Percentiles rank a stretch among this genome's conserved stretches.
Evolutionary conservation across 1,140 invertebrate genomes (phyloP).

Genomic region (Pogonus chalceus): DNA sequence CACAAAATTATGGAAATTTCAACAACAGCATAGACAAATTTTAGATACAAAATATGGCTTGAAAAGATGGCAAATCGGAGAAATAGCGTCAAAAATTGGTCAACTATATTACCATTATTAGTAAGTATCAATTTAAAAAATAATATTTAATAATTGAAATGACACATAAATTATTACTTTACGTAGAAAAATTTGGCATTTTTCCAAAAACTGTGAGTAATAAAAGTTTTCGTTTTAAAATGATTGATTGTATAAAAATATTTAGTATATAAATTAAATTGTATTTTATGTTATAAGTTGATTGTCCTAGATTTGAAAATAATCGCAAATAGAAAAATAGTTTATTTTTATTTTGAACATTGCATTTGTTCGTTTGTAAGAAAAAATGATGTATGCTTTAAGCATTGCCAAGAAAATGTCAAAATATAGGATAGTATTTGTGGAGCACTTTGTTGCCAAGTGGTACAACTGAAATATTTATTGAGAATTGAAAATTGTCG

Average conservation of each 20-base stretch:
- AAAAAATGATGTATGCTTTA: not conserved
- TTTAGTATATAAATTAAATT: too few species aligned
- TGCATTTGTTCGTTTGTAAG: not conserved
- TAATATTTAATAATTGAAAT: not conserved
- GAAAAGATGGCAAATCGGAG: constrained; percentile 97
- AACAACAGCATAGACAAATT: constrained; percentile 89
- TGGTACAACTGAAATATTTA: not conserved
- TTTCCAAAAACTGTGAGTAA: too few species aligned
- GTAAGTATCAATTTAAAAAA: constrained; percentile 55
- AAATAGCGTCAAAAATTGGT: constrained; percentile 97
- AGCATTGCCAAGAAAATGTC: not conserved
- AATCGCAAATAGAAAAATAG: too few species aligned
- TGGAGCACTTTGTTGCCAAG: not conserved
- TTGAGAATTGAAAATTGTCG: not conserved
- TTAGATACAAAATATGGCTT: constrained; percentile 90
- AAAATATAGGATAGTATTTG: not conserved
- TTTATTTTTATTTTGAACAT: too few species aligned
- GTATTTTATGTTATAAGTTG: too few species aligned
- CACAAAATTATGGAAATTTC: constrained; percentile 97
- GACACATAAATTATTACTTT: too few species aligned
- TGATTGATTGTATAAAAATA: too few species aligned
- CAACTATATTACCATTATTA: constrained; percentile 99
- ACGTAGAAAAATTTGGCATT: too few species aligned
- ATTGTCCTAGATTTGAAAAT: too few species aligned
- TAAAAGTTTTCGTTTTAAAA: too few species aligned